These are phyloP conservation scores for Bolborhynchus lineola DNA, from an alignment of 2,113 vertebrate species.

Conservation along the genomic window DNA sequence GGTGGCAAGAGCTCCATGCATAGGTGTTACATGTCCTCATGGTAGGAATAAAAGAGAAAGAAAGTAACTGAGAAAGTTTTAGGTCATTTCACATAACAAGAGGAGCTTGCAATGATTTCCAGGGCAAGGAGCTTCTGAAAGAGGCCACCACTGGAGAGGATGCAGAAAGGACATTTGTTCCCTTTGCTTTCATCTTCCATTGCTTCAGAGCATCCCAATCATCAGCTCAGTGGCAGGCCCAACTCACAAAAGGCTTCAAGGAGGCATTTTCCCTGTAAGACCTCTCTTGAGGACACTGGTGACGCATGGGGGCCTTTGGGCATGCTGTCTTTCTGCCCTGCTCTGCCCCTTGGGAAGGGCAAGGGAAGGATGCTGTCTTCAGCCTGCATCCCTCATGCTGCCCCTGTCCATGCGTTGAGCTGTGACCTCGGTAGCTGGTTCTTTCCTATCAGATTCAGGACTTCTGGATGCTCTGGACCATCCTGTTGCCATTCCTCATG, in stretches of 20 bases:
- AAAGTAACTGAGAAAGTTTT: not conserved
- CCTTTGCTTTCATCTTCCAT: not conserved
- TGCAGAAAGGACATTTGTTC: fast-evolving
- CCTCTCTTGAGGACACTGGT: not conserved
- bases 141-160: not conserved
- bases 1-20: fast-evolving
- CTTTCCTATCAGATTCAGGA: not conserved
- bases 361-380: not conserved
- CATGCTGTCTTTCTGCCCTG: not conserved
- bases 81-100: not conserved
- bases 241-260: not conserved
- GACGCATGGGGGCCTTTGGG: not conserved
- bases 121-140: not conserved
- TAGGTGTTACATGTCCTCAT: fast-evolving
- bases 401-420: fast-evolving
- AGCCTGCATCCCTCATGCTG: fast-evolving
- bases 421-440: not conserved
- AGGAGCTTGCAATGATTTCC: not conserved
- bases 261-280: not conserved
- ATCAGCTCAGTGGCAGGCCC: not conserved
- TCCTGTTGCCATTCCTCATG: not conserved
- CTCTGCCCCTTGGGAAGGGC: not conserved
- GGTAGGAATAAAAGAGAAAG: not conserved
- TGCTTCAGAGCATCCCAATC: not conserved
- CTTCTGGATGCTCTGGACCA: not conserved